Evolutionary conservation across 2,113 vertebrate genomes (phyloP).

Genomic region (Sus scrofa): DNA sequence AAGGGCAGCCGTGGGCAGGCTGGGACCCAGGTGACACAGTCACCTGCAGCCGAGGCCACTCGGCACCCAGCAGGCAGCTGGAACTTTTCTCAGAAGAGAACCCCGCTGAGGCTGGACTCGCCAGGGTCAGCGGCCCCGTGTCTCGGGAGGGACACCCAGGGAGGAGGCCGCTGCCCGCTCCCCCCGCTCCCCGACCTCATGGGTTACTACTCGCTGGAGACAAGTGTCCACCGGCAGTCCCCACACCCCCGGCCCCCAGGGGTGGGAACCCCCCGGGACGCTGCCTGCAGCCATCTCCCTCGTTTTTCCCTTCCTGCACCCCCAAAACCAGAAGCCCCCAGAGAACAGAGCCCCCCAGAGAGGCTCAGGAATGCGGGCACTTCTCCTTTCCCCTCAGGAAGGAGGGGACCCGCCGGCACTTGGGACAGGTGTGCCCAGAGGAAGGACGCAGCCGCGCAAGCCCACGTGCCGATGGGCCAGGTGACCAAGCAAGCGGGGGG

Average conservation of each 20-base stretch:
- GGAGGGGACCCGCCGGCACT: not conserved
- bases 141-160: rapidly evolving
- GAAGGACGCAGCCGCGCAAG: rapidly evolving
- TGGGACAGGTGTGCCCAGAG: not conserved
- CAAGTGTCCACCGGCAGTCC: not conserved
- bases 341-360: not conserved
- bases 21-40: rapidly evolving
- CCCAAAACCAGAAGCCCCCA: not conserved
- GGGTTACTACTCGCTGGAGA: not conserved
- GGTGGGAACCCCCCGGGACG: not conserved
- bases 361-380: not conserved
- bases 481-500: rapidly evolving
- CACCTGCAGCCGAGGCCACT: not conserved
- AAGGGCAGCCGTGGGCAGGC: rapidly evolving
- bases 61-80: not conserved
- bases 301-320: not conserved
- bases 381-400: not conserved
- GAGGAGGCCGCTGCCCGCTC: rapidly evolving
- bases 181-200: rapidly evolving
- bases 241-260: rapidly evolving
- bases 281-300: rapidly evolving
- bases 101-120: rapidly evolving
- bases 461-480: rapidly evolving
- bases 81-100: not conserved
- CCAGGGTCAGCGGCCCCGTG: rapidly evolving